Evolutionary conservation across 2,888 invertebrate genomes (phyloP), one percentile per base, ranked within the genome.

Genomic region (Monochamus alternatus): DNA sequence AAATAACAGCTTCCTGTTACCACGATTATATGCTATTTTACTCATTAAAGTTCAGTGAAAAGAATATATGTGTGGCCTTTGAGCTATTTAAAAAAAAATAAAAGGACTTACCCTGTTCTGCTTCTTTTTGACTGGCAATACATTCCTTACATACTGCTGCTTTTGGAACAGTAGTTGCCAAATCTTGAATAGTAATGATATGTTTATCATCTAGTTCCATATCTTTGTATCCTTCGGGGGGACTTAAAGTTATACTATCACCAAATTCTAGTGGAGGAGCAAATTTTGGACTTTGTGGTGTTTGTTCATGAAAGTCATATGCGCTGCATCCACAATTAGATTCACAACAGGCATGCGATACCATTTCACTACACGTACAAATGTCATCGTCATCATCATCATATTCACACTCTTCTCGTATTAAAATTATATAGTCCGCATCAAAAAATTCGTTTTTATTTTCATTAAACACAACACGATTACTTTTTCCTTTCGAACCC

Each of bases 161-260:
- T 75, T 86, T 78, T 74, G 84, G 86, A 32, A 64, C 70, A 76
- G 62, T 31, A 65, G 83, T 78, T 67, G 84, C 79, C 68, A 86
- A 80, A 83, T 91, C 91, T 83, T 91, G 90, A 80, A 91, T 87
- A 63, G 94, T 93, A 65, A 93, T 91, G 67, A 89, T 82, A 78
- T 88, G 87, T 85, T 92, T 91, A 86, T 92, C 92, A 22, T 91
- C 90, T 81, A 92, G 88, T 81, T 95, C 95, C 91, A 94, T 92
- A 87, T 97, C 97, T 89, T 97, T 97, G 90, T 97, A 97, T 9
- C 96, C 97, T 87, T 97, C 97, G 10, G 97, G 97, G 32, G 97
- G 97, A 87, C 96, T 96, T 75, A 97, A 91, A 4, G 97, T 96
- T 59, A 96, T 95, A 78, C 95, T 93, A 87, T 95, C 95, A 76